Conservation (phyloP, 2,888 invertebrate genomes). For the Trichacis sp. region DNA sequence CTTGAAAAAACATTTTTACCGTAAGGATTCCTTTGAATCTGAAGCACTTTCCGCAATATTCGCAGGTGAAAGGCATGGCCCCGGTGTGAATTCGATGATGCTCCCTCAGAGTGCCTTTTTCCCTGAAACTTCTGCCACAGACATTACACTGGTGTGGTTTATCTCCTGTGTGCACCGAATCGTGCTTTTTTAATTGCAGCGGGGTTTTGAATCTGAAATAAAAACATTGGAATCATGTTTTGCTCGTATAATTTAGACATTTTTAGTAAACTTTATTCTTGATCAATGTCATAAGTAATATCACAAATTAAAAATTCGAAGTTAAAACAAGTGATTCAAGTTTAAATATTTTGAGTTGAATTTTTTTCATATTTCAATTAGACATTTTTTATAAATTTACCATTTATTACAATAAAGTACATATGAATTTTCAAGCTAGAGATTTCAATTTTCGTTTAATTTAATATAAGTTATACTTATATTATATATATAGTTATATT, state of each 20-base stretch:
- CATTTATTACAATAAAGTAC: too few relatives aligned
- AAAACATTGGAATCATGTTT: not conserved
- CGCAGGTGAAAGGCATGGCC: slow-evolving; percentile 82
- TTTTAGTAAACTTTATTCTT: not conserved
- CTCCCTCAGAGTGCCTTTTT: slow-evolving; percentile 79
- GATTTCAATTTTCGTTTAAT: too few relatives aligned
- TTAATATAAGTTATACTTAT: too few relatives aligned
- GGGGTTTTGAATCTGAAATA: slow-evolving; percentile 71
- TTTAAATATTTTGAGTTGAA: too few relatives aligned
- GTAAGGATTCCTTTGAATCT: slow-evolving; percentile 82
- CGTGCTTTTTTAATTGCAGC: slow-evolving; percentile 72
- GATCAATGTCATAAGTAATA: too few relatives aligned
- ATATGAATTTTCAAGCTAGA: too few relatives aligned
- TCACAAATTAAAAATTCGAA: too few relatives aligned
- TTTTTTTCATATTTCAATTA: too few relatives aligned
- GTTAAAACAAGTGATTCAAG: too few relatives aligned
- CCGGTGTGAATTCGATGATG: slow-evolving; percentile 84
- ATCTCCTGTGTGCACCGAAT: slow-evolving; percentile 73
- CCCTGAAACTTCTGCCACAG: slow-evolving; percentile 75
- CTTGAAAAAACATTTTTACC: too few relatives aligned
- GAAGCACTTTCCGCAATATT: slow-evolving; percentile 81
- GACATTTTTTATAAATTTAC: too few relatives aligned
- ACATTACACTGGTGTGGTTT: slow-evolving; percentile 75
- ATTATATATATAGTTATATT: too few relatives aligned
- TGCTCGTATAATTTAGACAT: not conserved